Base-by-base conservation (phyloP, 2,113 vertebrate species). In the Bubo blakistoni region DNA sequence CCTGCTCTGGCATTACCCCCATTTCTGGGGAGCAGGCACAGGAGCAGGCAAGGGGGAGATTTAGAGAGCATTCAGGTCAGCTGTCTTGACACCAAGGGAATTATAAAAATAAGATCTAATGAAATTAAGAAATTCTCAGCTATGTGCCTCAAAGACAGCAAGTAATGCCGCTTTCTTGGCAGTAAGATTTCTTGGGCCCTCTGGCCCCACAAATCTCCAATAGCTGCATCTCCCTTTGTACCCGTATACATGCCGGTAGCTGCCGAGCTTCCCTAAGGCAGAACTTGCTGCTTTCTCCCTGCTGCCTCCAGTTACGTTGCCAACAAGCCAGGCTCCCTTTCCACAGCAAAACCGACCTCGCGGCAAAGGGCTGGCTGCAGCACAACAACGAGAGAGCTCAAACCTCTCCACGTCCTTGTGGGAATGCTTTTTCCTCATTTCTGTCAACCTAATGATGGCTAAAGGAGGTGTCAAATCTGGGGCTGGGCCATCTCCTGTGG, bases 91-190 rank as follows among this genome's bases (percentile, higher is more conserved):
- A 69, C 57, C 81, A 57, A 90, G 44, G 52, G 62, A 42, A 67
- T 74, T 86, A 71, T 55, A 54, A 49, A 95, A 85, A 65, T 47
- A 77, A 90, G 42, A 59, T 77, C 78, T 72, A 66, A 86, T 72
- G 61, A 87, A 89, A 90, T 34, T 15, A 61, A 67, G 63, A 44
- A 83, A 55, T 34, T 52, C 46, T 89, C 80, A 70, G 27, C 66
- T 13, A 69, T 69, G 36, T 58, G 44, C 55, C 70, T 83, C 58
- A 32, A 77, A 94, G 70, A 73, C 36, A 73, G 34, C 0, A 0
- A 18, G 49, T 22, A 69, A 69, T 10, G 34, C 17, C 29, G 15
- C 55, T 59, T 73, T 38, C 29, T 72, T 15, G 58, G 81, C 78
- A 66, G 59, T 4, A 87, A 72, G 49, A 67, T 44, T 74, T 74